phyloP scores from a whole-genome alignment of 2,888 invertebrate species.

The Tiliacea aurago region DNA sequence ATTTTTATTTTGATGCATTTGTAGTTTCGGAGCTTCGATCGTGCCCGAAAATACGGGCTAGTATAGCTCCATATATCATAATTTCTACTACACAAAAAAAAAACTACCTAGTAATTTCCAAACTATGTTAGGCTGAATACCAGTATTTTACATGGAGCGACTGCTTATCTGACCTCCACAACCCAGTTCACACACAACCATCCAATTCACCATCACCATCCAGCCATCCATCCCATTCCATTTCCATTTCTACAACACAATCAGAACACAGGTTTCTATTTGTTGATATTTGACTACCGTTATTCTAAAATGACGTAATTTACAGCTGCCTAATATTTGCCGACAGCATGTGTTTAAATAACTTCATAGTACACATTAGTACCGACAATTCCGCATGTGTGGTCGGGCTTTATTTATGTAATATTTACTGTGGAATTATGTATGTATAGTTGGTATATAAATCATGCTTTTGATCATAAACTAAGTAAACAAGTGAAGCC shows the following conservation, averaged over 20 bases:
- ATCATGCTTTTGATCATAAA: slow-evolving; percentile 21
- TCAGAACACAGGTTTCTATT: slow-evolving; percentile 2
- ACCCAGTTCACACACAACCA: background rate
- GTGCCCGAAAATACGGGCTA: background rate
- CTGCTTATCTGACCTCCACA: too few species aligned
- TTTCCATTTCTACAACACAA: background rate
- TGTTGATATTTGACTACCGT: slow-evolving; percentile 31
- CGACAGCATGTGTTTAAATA: slow-evolving; percentile 59
- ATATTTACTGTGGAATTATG: slow-evolving; percentile 22
- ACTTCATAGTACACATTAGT: slow-evolving; percentile 34
- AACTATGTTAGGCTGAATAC: background rate
- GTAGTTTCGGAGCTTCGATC: background rate
- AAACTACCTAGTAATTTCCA: background rate
- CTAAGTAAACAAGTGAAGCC: slow-evolving; percentile 6
- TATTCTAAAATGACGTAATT: slow-evolving; percentile 28
- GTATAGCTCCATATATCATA: background rate
- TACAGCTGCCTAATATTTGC: slow-evolving; percentile 51
- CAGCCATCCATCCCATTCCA: background rate
- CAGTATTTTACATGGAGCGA: background rate
- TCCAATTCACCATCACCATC: too few species aligned
- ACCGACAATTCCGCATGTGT: slow-evolving; percentile 33
- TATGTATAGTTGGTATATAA: slow-evolving; percentile 11
- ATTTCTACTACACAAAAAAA: background rate
- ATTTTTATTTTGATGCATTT: slow-evolving; percentile 2
- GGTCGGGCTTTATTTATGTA: slow-evolving; percentile 40